Percentiles rank a stretch among this genome's conserved stretches.
These are phyloP conservation scores for Poeciliopsis paucimaculata DNA, from an alignment of 2,797 vertebrate genomes.

Conservation along the genomic window DNA sequence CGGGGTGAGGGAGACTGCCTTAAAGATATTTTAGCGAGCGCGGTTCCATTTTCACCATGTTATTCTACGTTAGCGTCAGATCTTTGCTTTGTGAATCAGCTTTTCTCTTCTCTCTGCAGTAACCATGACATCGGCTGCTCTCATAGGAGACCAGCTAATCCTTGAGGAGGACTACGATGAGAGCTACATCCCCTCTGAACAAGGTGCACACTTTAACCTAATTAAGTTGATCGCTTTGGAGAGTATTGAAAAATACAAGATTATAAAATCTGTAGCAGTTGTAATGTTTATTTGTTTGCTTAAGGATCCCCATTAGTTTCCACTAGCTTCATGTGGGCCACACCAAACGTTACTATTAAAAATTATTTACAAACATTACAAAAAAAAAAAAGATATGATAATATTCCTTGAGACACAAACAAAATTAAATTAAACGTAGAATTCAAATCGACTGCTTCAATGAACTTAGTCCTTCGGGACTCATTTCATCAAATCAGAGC, in stretches of 20 bases:
- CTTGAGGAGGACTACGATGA: constrained; percentile 93
- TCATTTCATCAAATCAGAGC: background rate
- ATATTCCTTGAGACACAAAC: no score
- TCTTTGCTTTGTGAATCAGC: background rate
- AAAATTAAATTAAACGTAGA: no score
- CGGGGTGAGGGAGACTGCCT: background rate
- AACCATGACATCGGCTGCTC: constrained; percentile 71
- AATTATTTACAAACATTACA: no score
- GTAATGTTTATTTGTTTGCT: background rate
- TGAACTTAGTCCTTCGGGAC: background rate
- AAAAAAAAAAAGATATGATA: no score
- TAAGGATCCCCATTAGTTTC: no score
- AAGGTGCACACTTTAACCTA: constrained; percentile 77
- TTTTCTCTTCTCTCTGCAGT: constrained; percentile 44
- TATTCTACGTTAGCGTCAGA: no score
- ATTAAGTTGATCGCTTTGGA: background rate
- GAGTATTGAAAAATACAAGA: background rate
- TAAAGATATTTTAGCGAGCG: background rate
- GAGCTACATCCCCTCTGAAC: constrained; percentile 86
- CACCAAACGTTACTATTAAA: no score
- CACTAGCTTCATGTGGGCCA: no score
- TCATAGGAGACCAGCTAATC: constrained; percentile 90
- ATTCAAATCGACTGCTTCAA: no score
- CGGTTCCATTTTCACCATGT: background rate
- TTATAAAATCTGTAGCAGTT: background rate